These are phyloP conservation scores for Nycticebus coucang DNA, from an alignment of 2,113 vertebrate genomes.

Conservation along the genomic window DNA sequence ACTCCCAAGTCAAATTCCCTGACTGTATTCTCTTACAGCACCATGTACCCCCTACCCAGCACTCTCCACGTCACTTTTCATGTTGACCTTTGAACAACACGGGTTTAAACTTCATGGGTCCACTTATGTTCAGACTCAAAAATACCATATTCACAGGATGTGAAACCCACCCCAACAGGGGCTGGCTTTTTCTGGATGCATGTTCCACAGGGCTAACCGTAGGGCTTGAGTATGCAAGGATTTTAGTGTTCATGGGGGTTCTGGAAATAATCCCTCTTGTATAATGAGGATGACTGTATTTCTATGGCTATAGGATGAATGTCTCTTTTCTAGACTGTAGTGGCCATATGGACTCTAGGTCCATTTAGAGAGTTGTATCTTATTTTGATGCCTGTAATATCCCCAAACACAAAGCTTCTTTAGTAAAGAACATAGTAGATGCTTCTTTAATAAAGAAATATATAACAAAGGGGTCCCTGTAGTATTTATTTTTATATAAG, in stretches of 20 bases:
- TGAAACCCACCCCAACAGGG: neutral
- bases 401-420: neutral
- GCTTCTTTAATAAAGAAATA: neutral
- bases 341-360: neutral
- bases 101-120: neutral
- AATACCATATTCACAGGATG: neutral
- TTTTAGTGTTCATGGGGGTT: neutral
- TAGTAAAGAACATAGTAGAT: neutral
- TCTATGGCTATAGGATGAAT: neutral
- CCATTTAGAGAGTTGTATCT: neutral
- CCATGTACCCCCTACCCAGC: neutral
- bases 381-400: neutral
- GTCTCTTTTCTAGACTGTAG: neutral
- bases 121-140: neutral
- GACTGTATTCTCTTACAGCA: neutral
- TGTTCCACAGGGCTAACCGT: neutral
- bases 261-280: neutral
- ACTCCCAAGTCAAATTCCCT: neutral
- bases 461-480: neutral
- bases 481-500: neutral
- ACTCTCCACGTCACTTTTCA: neutral
- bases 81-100: neutral
- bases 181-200: neutral
- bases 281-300: neutral
- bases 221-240: neutral